phyloP scores from a whole-genome alignment of 2,113 vertebrate genomes.

The Etia nguti region DNA sequence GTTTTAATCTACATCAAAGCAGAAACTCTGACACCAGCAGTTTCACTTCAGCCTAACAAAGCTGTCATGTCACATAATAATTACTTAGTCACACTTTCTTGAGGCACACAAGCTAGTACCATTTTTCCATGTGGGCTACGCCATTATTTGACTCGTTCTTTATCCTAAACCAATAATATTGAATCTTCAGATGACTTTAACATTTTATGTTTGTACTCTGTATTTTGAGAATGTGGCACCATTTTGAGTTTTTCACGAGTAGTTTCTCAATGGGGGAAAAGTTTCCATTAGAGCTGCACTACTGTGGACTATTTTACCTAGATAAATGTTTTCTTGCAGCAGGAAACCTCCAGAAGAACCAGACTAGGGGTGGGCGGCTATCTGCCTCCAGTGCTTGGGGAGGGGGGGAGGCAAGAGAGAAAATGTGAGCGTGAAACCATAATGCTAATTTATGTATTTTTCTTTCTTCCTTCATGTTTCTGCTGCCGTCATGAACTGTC shows the following conservation, averaged over 20 bases:
- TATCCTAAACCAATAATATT: neutral
- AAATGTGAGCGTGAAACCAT: neutral
- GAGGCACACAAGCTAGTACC: neutral
- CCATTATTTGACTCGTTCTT: neutral
- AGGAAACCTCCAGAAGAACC: neutral
- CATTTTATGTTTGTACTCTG: neutral
- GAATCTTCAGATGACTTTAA: neutral
- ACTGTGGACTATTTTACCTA: neutral
- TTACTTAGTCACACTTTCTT: neutral
- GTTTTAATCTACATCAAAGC: neutral
- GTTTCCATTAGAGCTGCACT: neutral
- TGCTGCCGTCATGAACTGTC: constrained; percentile 14
- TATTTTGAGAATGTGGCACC: neutral
- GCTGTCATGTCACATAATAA: neutral
- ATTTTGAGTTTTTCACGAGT: neutral
- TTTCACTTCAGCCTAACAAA: neutral
- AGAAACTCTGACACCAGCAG: neutral
- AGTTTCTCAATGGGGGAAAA: neutral
- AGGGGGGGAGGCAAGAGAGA: neutral
- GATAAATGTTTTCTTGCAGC: neutral
- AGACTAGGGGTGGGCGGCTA: neutral
- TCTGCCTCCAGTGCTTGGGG: neutral
- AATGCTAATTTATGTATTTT: constrained; percentile 15
- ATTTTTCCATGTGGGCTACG: neutral
- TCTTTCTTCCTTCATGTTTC: constrained; percentile 33